Evolutionary conservation across 30 jellyfish, hydroid and myxozoan genomes (phyloP), one percentile per base, ranked within the genome.

Genomic region (Cassiopea xamachana): DNA sequence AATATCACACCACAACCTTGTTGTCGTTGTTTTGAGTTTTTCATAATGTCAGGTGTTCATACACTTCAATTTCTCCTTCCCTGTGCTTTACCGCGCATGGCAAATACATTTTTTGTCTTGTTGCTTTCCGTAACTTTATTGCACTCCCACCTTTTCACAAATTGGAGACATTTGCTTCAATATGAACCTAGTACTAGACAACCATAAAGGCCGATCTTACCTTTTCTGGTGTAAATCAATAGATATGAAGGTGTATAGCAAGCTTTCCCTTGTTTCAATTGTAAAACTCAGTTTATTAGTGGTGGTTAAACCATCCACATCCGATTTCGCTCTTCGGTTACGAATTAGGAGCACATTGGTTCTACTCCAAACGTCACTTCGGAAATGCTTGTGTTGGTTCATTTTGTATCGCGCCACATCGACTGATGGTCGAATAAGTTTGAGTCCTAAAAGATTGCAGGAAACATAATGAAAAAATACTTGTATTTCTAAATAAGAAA

Each of bases 401-500:
- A 89, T 89, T 69, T 73, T 93, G 87, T 93, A 93, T 6, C 98
- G 82, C 46, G 97, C 98, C 27, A 80, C 86, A 58, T 77, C 72
- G 10, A 77, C 71, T 45, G 97, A 69, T 16, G 98, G 98, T 60
- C 98, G 75, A 1, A 92, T 82, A 48, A 93, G 68, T n/a, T 51
- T 83, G 58, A 69, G 75, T 8, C 95, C 97, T 39, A 43, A 50
- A 7, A 60, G 78, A 27, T 83, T 48, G 74, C 0, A 64, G 27
- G 27, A 4, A 13, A 2, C 0, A 0, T 14, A 13, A 64, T 64
- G 19, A 64, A 59, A 59, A 6, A 0, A 0, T 14, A 6, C 14
- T 59, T 14, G 14, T 6, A 64, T 64, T 64, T 64, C 15, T 14
- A 64, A 64, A 64, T 64, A 64, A 17, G 39, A 27, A 27, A 27